Conservation (phyloP, 2,797 vertebrate genomes). For the Rhinogobio ventralis region DNA sequence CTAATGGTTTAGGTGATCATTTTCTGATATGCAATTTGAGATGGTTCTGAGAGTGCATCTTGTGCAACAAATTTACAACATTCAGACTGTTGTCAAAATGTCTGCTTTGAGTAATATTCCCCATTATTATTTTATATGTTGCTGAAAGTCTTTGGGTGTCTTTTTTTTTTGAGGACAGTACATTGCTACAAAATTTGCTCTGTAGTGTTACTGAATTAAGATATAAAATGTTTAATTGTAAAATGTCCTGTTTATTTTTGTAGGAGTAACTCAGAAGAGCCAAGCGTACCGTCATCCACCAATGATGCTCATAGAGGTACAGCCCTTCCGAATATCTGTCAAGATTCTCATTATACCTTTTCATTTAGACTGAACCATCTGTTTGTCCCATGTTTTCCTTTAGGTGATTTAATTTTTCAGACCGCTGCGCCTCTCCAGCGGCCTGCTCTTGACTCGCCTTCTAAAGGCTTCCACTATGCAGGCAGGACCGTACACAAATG, state of each 20-base stretch:
- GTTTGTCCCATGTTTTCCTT: neutral
- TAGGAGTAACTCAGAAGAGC: slow-evolving; percentile 18
- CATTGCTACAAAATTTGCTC: neutral
- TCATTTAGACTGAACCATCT: neutral
- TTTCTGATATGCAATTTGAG: neutral
- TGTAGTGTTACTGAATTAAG: neutral
- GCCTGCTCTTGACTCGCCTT: slow-evolving; percentile 17
- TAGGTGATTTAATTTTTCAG: slow-evolving; percentile 36
- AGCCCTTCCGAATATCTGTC: neutral
- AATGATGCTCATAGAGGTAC: slow-evolving; percentile 28
- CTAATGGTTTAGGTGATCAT: neutral
- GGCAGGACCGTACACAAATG: slow-evolving; percentile 75
- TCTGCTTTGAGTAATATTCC: neutral
- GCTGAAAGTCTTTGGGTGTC: neutral
- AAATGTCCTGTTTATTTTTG: slow-evolving; percentile 26
- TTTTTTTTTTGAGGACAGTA: neutral
- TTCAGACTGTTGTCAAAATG: slow-evolving; percentile 3
- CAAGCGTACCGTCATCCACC: neutral
- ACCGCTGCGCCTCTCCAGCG: neutral
- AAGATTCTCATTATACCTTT: neutral
- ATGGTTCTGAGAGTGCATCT: neutral
- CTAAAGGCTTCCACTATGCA: slow-evolving; percentile 45
- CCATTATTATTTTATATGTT: neutral
- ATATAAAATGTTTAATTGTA: neutral
- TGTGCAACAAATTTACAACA: neutral